Evolutionary conservation across 2,797 vertebrate species (phyloP).

Genomic region (Anguilla obscura): DNA sequence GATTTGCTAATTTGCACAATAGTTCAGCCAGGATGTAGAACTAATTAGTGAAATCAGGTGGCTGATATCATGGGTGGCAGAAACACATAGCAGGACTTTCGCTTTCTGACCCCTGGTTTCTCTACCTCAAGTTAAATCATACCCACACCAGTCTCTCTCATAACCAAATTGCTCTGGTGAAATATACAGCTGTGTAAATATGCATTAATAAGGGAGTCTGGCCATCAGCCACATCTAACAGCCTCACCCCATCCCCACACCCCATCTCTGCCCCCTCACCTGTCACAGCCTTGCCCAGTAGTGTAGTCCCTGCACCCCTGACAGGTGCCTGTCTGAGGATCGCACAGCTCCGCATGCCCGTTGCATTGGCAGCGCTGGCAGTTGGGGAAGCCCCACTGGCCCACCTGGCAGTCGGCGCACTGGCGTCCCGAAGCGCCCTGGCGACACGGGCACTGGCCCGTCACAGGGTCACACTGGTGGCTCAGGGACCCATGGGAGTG

Average conservation of each 20-base stretch:
- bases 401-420: slow-evolving; percentile 78
- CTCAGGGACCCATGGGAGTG: slow-evolving; percentile 73
- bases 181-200: background rate
- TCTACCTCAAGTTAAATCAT: no score
- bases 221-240: background rate
- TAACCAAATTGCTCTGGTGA: background rate
- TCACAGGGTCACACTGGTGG: slow-evolving; percentile 71
- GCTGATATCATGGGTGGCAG: no score
- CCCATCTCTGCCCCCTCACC: slow-evolving; percentile 56
- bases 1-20: no score
- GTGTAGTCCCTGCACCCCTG: slow-evolving; percentile 71
- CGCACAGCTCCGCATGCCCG: slow-evolving; percentile 74
- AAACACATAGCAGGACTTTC: no score
- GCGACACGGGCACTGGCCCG: slow-evolving; percentile 79
- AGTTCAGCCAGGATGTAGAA: no score
- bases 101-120: no score
- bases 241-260: background rate
- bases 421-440: slow-evolving; percentile 65
- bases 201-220: background rate
- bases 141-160: background rate
- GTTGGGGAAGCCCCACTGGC: slow-evolving; percentile 77
- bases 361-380: slow-evolving; percentile 82
- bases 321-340: slow-evolving; percentile 69
- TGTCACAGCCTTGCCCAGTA: slow-evolving; percentile 73
- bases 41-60: no score